A percentile compares a stretch with the other conserved stretches of the same genome.
These are phyloP conservation scores for Protomyctophum bolini DNA, from an alignment of 2,113 vertebrate species.

Conservation along the genomic window DNA sequence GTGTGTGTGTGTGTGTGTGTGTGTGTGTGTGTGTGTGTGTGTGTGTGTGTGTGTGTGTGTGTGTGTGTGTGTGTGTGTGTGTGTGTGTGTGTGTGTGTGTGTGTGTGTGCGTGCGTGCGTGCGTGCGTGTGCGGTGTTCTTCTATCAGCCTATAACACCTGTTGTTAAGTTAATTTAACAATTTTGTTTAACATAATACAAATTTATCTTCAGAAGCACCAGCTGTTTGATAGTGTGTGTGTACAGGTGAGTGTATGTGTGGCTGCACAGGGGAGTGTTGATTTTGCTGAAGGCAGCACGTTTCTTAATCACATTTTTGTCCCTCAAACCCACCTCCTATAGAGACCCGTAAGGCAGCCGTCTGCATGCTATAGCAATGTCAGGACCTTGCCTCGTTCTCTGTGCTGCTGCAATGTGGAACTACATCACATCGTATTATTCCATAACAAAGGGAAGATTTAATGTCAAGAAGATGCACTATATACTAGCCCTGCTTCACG, in stretches of 20 bases:
- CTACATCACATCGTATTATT: neutral
- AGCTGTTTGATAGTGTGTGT: neutral
- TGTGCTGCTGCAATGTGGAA: neutral
- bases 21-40: slow-evolving; percentile 4
- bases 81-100: too few relatives aligned
- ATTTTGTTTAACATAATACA: too few relatives aligned
- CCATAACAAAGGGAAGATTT: slow-evolving; percentile 4
- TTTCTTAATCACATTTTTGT: neutral
- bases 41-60: slow-evolving; percentile 9
- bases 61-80: neutral
- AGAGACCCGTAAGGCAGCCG: slow-evolving; percentile 1
- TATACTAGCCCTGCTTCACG: slow-evolving; percentile 4
- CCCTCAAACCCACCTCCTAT: slow-evolving; percentile 2
- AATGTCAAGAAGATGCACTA: slow-evolving; percentile 11
- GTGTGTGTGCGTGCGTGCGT: too few relatives aligned
- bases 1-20: slow-evolving; percentile 1
- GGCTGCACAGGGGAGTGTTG: too few relatives aligned
- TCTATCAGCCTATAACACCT: too few relatives aligned
- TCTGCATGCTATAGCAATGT: slow-evolving; percentile 1
- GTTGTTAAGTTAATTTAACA: too few relatives aligned
- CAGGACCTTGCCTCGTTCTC: slow-evolving; percentile 4
- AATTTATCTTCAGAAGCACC: too few relatives aligned
- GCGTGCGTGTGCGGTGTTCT: too few relatives aligned
- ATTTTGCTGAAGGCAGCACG: neutral
- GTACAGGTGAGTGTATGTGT: neutral